These are phyloP conservation scores for Vombatus ursinus DNA, from an alignment of 2,113 vertebrate species.

Conservation along the genomic window DNA sequence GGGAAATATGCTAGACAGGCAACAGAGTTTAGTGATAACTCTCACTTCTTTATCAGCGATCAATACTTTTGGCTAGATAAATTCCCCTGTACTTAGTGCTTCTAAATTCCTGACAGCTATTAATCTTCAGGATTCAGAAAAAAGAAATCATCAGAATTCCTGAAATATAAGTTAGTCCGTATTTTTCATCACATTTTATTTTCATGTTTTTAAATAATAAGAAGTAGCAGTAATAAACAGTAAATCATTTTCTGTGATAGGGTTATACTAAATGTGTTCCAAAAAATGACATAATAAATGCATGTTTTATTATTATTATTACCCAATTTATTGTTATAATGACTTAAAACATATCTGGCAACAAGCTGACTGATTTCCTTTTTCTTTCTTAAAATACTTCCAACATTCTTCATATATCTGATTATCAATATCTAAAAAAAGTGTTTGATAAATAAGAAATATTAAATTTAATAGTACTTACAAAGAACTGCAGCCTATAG, in stretches of 20 bases:
- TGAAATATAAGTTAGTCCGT: background rate
- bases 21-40: background rate
- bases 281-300: background rate
- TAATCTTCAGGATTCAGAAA: background rate
- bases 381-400: slow-evolving; percentile 10
- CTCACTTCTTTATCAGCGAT: background rate
- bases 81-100: background rate
- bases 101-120: background rate
- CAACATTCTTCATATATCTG: background rate
- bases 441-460: slow-evolving; percentile 27
- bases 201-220: background rate
- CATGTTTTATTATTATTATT: background rate
- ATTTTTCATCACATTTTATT: background rate
- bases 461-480: background rate
- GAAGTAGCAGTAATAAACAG: background rate
- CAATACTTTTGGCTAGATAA: background rate
- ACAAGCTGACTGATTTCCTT: background rate
- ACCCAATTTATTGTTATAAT: background rate
- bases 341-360: background rate
- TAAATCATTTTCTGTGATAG: background rate
- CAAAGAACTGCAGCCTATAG: background rate
- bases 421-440: background rate
- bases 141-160: background rate
- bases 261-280: background rate
- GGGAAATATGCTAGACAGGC: background rate